Conservation (phyloP, 2,113 vertebrate species). For the Falco punctatus region DNA sequence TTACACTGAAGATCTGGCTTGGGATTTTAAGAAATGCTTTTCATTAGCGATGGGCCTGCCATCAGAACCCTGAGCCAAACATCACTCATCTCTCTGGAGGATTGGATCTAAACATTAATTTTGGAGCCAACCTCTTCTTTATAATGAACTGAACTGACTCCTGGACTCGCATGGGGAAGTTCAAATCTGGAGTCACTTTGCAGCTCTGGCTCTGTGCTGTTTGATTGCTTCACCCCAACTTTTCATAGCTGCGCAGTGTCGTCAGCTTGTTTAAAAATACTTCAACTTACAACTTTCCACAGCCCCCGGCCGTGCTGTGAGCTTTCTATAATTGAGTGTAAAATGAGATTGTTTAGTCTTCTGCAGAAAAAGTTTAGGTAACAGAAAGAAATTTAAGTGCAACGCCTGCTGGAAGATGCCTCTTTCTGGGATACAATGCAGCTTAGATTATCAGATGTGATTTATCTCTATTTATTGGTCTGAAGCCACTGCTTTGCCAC, state of each 20-base stretch:
- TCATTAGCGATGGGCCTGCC: conserved; percentile 54
- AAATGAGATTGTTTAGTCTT: conserved; percentile 61
- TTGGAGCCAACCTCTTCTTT: conserved; percentile 56
- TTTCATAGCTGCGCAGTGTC: conserved; percentile 37
- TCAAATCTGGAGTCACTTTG: conserved; percentile 64
- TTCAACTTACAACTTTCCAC: conserved; percentile 38
- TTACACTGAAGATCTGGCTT: conserved; percentile 55
- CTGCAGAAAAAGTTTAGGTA: not conserved
- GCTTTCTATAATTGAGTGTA: conserved; percentile 44
- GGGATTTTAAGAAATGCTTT: conserved; percentile 53
- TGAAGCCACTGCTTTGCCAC: not conserved
- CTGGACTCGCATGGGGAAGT: not conserved
- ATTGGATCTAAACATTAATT: conserved; percentile 58
- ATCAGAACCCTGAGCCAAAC: conserved; percentile 56
- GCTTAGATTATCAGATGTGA: not conserved
- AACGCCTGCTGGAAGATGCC: not conserved
- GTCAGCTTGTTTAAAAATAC: conserved; percentile 58
- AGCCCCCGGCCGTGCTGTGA: not conserved
- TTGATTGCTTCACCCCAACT: conserved; percentile 46
- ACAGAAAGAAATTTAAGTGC: not conserved
- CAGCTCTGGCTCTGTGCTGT: conserved; percentile 31
- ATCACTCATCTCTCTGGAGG: conserved; percentile 50
- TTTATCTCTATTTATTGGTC: not conserved
- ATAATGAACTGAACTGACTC: conserved; percentile 58
- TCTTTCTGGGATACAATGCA: not conserved